Percentiles rank a stretch among this genome's conserved stretches.
phyloP scores from a whole-genome alignment of 2,113 vertebrate genomes.

The Pomatorhinus ruficollis region DNA sequence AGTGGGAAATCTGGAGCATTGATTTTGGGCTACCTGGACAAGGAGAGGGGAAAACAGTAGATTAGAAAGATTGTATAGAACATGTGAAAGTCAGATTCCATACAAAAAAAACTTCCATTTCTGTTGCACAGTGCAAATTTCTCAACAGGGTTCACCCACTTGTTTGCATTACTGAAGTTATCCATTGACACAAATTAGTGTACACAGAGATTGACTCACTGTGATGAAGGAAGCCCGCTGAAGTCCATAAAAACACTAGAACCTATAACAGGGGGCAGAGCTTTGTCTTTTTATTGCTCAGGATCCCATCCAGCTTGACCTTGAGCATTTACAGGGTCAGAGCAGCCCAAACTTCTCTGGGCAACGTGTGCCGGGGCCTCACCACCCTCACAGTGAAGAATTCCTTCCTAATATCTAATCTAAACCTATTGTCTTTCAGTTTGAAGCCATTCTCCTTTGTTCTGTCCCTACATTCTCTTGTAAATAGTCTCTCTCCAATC shows the following conservation, averaged over 20 bases:
- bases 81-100: not conserved
- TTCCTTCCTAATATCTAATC: not conserved
- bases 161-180: not conserved
- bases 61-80: not conserved
- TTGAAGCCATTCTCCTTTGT: not conserved
- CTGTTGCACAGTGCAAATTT: not conserved
- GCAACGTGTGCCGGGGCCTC: not conserved
- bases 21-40: not conserved
- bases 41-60: not conserved
- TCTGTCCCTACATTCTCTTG: not conserved
- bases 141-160: not conserved
- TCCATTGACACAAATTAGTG: not conserved
- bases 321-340: not conserved
- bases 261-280: not conserved
- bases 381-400: not conserved
- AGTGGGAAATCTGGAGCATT: not conserved
- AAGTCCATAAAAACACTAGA: not conserved
- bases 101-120: not conserved
- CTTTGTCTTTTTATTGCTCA: not conserved
- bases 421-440: not conserved
- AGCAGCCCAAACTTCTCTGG: not conserved
- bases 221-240: not conserved
- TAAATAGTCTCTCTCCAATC: not conserved
- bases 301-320: not conserved
- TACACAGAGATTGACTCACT: accelerated